phyloP scores from a whole-genome alignment of 2,113 vertebrate species.

The Corythornis vintsioides region DNA sequence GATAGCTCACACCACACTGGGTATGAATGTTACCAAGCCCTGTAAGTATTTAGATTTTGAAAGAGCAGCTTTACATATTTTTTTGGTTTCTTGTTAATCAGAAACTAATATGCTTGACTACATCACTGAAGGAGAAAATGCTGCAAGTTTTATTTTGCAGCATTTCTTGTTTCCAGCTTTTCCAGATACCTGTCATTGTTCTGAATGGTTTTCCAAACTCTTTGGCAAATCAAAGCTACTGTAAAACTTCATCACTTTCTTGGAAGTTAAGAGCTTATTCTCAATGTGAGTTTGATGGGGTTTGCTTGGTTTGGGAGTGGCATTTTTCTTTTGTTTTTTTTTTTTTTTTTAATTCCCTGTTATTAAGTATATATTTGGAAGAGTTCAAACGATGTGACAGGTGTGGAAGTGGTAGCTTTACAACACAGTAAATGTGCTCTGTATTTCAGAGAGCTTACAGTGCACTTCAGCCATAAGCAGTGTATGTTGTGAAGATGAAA shows the following conservation, averaged over 20 bases:
- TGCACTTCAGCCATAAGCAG: not conserved
- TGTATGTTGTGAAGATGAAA: not conserved
- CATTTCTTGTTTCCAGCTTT: conserved; percentile 38
- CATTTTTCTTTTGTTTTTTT: not conserved
- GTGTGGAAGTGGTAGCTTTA: not conserved
- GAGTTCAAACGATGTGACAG: not conserved
- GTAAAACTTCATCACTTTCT: not conserved
- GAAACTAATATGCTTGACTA: conserved; percentile 34
- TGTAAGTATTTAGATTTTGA: conserved; percentile 53
- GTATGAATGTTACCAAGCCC: conserved; percentile 37
- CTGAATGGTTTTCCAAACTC: not conserved
- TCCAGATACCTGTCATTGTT: not conserved
- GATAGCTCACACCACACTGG: conserved; percentile 6
- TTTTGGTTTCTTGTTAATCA: conserved; percentile 18
- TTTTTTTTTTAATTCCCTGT: not conserved
- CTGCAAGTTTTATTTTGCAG: conserved; percentile 22
- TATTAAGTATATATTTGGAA: not conserved
- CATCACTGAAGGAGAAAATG: not conserved
- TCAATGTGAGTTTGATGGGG: not conserved
- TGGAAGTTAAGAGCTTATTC: conserved; percentile 10
- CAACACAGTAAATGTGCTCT: not conserved
- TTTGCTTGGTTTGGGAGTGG: not conserved
- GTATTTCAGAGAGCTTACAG: not conserved
- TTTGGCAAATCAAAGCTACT: not conserved
- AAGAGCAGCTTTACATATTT: conserved; percentile 29